These are phyloP conservation scores for Monoplex corrugatus DNA, from an alignment of 2,888 invertebrate species.

Conservation along the genomic window DNA sequence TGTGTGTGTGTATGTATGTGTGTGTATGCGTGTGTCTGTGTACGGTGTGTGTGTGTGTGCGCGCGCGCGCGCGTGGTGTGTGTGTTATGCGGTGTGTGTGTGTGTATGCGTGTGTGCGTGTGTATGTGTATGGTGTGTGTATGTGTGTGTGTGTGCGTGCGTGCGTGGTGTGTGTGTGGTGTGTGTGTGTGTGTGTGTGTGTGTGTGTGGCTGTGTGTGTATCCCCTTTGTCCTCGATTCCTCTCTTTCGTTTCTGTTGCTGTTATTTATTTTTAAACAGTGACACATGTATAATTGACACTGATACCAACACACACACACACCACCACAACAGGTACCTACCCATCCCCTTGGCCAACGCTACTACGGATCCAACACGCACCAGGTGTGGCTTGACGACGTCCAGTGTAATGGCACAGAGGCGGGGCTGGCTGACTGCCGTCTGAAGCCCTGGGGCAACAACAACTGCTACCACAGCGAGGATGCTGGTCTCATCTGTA, in stretches of 20 bases:
- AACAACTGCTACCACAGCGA: constrained; percentile 65
- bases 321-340: neutral
- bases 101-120: too few species aligned
- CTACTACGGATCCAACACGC: constrained; percentile 27
- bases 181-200: neutral
- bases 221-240: neutral
- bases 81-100: too few species aligned
- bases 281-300: neutral
- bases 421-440: constrained; percentile 63
- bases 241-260: too few species aligned
- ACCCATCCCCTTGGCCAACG: constrained; percentile 12
- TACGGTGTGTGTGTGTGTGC: too few species aligned
- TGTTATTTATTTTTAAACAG: too few species aligned
- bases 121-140: too few species aligned
- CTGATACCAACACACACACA: too few species aligned
- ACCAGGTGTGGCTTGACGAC: constrained; percentile 63
- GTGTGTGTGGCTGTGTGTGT: neutral
- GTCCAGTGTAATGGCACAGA: constrained; percentile 67
- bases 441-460: constrained; percentile 67
- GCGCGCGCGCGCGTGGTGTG: too few species aligned
- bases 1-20: neutral
- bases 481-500: constrained; percentile 65
- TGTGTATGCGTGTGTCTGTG: neutral
- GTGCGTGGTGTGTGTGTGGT: neutral
- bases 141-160: too few species aligned